These are phyloP conservation scores for Zaprionus kolodkinae DNA, from an alignment of 1,140 invertebrate species.

Conservation along the genomic window DNA sequence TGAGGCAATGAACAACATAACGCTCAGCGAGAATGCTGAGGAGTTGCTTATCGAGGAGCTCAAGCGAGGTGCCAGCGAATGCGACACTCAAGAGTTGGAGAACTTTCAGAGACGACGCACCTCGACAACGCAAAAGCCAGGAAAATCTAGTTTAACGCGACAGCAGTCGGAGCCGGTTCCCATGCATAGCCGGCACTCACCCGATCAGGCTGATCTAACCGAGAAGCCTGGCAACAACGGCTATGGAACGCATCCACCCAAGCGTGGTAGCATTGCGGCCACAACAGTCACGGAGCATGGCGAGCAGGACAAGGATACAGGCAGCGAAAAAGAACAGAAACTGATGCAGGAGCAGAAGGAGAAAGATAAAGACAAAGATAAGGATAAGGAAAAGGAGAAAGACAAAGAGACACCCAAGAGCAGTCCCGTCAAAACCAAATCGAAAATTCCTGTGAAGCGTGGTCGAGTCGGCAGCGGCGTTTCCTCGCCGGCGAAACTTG, in stretches of 20 bases:
- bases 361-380: slow-evolving; percentile 32
- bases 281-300: slow-evolving; percentile 43
- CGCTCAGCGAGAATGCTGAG: slow-evolving; percentile 75
- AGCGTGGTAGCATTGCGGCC: slow-evolving; percentile 23
- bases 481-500: slow-evolving; percentile 69
- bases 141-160: slow-evolving; percentile 59
- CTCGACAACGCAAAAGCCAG: slow-evolving; percentile 64
- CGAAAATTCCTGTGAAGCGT: slow-evolving; percentile 81
- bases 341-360: slow-evolving; percentile 44
- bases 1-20: slow-evolving; percentile 80
- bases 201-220: slow-evolving; percentile 15
- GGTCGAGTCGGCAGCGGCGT: slow-evolving; percentile 65
- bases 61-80: slow-evolving; percentile 64
- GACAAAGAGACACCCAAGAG: slow-evolving; percentile 55
- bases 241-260: slow-evolving; percentile 81
- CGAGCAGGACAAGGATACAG: slow-evolving; percentile 75
- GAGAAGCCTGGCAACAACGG: slow-evolving; percentile 44
- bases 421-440: slow-evolving; percentile 76
- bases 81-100: slow-evolving; percentile 63
- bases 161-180: slow-evolving; percentile 80
- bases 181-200: slow-evolving; percentile 7
- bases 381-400: slow-evolving; percentile 25
- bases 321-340: slow-evolving; percentile 65
- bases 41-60: slow-evolving; percentile 80
- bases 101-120: slow-evolving; percentile 68